Conservation (phyloP, 1,140 invertebrate genomes). For the Lethocerus indicus region DNA sequence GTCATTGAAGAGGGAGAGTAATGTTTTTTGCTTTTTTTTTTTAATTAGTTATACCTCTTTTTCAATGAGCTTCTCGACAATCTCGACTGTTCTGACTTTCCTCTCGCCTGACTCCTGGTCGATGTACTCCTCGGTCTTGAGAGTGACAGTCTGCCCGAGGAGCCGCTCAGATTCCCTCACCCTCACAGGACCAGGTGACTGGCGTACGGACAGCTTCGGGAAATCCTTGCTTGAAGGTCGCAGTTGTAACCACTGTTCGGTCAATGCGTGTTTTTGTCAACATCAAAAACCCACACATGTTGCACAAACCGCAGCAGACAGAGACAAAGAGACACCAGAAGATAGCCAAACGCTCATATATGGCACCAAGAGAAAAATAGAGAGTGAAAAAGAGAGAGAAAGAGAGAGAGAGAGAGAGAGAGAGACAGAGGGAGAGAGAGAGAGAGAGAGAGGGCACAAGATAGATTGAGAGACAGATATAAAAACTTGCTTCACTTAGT, state of each 20-base stretch:
- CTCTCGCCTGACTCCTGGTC: constrained; percentile 68
- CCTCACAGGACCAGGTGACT: constrained; percentile 58
- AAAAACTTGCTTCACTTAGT: no score
- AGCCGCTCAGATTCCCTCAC: constrained; percentile 76
- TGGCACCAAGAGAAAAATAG: not conserved
- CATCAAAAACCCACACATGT: constrained; percentile 1
- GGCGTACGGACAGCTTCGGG: constrained; percentile 67
- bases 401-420: no score
- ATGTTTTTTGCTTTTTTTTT: no score
- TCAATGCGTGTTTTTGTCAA: no score
- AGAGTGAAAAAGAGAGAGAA: no score
- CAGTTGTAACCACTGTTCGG: not conserved
- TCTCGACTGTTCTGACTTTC: constrained; percentile 75
- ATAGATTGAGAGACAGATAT: no score
- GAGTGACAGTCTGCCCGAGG: constrained; percentile 70
- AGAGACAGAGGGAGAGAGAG: no score
- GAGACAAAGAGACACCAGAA: not conserved
- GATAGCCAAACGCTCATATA: no score
- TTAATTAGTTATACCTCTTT: no score
- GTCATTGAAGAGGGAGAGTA: no score
- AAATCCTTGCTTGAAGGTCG: constrained; percentile 30
- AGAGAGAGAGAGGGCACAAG: no score
- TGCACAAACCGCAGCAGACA: not conserved
- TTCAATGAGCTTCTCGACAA: constrained; percentile 87
- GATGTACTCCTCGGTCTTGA: constrained; percentile 71